Percentiles rank a stretch among this genome's conserved stretches.
Conservation (phyloP, 2,113 vertebrate genomes). For the Dipodomys spectabilis region DNA sequence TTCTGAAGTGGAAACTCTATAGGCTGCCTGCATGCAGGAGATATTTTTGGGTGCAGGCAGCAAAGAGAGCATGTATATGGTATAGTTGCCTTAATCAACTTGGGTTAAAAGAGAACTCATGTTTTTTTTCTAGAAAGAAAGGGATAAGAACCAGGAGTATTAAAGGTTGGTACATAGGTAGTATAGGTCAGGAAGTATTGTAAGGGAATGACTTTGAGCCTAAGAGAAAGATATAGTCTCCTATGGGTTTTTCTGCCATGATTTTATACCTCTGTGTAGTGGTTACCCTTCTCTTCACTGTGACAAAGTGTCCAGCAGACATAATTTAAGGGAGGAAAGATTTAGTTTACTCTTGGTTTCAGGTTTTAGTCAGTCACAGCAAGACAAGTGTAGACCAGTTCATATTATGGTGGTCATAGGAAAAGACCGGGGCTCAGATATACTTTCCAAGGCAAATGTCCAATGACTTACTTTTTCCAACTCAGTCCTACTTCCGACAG, state of each 20-base stretch:
- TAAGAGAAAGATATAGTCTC: background rate
- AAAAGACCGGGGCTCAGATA: no score
- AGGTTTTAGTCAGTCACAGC: no score
- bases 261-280: slow-evolving; percentile 40
- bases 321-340: no score
- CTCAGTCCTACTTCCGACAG: no score
- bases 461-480: no score
- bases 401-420: no score
- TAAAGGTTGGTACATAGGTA: background rate
- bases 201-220: background rate
- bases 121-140: slow-evolving; percentile 50
- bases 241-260: background rate
- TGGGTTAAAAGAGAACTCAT: background rate
- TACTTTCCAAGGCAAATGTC: no score
- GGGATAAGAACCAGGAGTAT: background rate
- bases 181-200: background rate
- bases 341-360: no score
- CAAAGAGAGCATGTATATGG: background rate
- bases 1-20: background rate
- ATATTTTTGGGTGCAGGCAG: background rate
- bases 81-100: background rate
- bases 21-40: background rate
- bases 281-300: background rate
- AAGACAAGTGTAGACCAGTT: no score
- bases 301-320: no score